Evolutionary conservation across 2,113 vertebrate species (phyloP).

Genomic region (Hydropotes inermis): DNA sequence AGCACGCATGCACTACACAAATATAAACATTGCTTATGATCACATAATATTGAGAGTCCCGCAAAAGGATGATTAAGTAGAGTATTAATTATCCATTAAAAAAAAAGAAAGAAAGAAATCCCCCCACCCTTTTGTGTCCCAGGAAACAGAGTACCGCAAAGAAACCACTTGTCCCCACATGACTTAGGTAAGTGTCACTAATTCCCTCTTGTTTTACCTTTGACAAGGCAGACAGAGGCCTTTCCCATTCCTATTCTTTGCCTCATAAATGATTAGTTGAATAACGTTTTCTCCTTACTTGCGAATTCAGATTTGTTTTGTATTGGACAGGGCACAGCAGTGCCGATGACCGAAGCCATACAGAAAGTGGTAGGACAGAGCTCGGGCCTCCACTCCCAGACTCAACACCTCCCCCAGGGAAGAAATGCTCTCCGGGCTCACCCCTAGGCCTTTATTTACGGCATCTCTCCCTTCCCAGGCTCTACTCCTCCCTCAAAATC

Average conservation of each 20-base stretch:
- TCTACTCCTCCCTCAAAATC: neutral
- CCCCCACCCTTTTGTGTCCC: neutral
- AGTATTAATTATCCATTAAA: neutral
- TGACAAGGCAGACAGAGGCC: neutral
- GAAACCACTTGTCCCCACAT: no score
- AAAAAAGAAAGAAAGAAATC: neutral
- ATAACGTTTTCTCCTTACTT: neutral
- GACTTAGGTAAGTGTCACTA: neutral
- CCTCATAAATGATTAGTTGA: neutral
- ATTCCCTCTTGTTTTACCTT: neutral
- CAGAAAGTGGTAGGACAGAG: neutral
- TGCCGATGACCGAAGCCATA: neutral
- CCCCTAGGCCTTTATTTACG: neutral
- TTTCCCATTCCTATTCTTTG: neutral
- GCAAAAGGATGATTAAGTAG: neutral
- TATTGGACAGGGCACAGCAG: neutral
- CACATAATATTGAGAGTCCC: neutral
- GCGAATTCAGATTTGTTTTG: neutral
- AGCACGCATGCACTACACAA: rapidly evolving
- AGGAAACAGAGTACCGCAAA: neutral
- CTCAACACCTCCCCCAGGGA: neutral
- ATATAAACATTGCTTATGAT: neutral
- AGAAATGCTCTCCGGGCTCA: neutral
- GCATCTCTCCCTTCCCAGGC: neutral
- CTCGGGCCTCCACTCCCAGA: neutral